These are phyloP conservation scores for Australoheros scitulus DNA, from an alignment of 2,113 vertebrate genomes.

Conservation along the genomic window DNA sequence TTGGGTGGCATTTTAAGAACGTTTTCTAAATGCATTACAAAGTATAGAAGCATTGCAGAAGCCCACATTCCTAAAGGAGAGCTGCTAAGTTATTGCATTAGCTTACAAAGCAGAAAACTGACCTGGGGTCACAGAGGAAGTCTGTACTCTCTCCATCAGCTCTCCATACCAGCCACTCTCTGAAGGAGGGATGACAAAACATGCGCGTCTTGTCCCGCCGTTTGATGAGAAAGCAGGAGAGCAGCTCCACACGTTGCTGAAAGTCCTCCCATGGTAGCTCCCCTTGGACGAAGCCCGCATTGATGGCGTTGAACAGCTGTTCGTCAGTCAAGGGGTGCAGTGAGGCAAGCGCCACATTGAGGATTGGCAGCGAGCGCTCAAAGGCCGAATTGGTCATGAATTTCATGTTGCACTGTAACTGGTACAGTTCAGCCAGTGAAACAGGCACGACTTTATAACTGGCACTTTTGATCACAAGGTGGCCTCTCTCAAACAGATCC, in stretches of 20 bases:
- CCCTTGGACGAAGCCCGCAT: slow-evolving; percentile 83
- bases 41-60: background rate
- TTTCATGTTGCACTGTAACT: slow-evolving; percentile 99
- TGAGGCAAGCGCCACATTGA: slow-evolving; percentile 93
- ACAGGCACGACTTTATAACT: slow-evolving; percentile 98
- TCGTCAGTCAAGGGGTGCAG: slow-evolving; percentile 98
- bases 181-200: slow-evolving; percentile 99
- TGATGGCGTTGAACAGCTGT: slow-evolving; percentile 95
- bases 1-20: background rate
- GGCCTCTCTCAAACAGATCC: slow-evolving; percentile 95
- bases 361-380: slow-evolving; percentile 89
- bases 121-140: slow-evolving; percentile 98
- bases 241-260: slow-evolving; percentile 91
- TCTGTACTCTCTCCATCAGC: slow-evolving; percentile 93
- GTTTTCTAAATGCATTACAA: background rate
- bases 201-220: slow-evolving; percentile 96
- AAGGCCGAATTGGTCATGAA: slow-evolving; percentile 95
- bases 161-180: slow-evolving; percentile 98
- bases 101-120: slow-evolving; percentile 30
- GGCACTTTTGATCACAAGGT: slow-evolving; percentile 96
- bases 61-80: slow-evolving; percentile 8
- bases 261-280: slow-evolving; percentile 96
- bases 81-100: slow-evolving; percentile 12
- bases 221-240: slow-evolving; percentile 92
- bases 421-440: slow-evolving; percentile 94